A percentile compares a stretch with the other conserved stretches of the same genome.
These are phyloP conservation scores for Pristionchus arcanus DNA, from an alignment of 2,888 invertebrate genomes.

Conservation along the genomic window DNA sequence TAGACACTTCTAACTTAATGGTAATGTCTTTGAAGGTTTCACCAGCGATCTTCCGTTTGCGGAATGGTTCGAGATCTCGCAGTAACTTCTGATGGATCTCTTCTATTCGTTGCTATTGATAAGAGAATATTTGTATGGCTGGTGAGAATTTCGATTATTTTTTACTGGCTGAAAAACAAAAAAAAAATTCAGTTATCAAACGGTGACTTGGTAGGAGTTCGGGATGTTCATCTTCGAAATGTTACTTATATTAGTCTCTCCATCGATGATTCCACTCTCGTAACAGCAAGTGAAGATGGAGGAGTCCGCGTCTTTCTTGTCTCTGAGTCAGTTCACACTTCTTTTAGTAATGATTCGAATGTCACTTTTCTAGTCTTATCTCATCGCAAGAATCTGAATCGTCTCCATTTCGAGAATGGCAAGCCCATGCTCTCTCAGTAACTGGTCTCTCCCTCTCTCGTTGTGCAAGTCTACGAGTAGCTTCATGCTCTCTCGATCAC, in stretches of 20 bases:
- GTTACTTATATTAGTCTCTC: conserved; percentile 66
- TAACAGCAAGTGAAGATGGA: conserved; percentile 70
- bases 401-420: conserved; percentile 63
- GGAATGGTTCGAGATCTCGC: conserved; percentile 30
- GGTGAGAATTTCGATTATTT: conserved; percentile 52
- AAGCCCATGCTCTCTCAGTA: conserved; percentile 69
- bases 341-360: not conserved
- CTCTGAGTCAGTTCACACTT: conserved; percentile 63
- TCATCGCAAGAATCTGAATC: conserved; percentile 62
- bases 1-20: not conserved
- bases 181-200: conserved; percentile 62
- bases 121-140: conserved; percentile 71
- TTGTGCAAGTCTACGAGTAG: conserved; percentile 66
- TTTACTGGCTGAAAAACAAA: not conserved
- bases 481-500: conserved; percentile 69
- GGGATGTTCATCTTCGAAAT: conserved; percentile 71
- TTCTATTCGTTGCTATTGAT: conserved; percentile 69
- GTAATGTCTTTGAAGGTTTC: conserved; percentile 3
- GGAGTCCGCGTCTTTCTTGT: conserved; percentile 68
- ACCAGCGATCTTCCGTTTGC: conserved; percentile 18
- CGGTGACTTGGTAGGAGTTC: conserved; percentile 69
- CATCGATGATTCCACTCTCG: conserved; percentile 67
- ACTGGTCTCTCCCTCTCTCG: conserved; percentile 65
- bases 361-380: conserved; percentile 59
- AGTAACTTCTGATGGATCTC: conserved; percentile 61